phyloP scores from a whole-genome alignment of 2,113 vertebrate species.

The Burhinus bistriatus region DNA sequence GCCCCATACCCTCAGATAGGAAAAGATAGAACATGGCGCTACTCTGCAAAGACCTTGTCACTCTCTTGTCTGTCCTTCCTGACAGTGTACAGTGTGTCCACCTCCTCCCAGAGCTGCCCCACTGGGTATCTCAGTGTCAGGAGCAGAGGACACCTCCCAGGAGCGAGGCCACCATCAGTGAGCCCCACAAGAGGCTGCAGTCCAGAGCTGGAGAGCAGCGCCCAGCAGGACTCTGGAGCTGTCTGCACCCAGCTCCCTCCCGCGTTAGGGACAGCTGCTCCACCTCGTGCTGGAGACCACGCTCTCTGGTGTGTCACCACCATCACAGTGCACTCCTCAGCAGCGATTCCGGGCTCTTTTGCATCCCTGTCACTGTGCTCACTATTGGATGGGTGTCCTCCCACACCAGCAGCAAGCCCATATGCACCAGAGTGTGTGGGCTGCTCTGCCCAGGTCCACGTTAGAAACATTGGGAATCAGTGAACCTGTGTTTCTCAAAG shows the following conservation, averaged over 20 bases:
- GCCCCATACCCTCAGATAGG: not conserved
- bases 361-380: not conserved
- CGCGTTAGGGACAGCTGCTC: not conserved
- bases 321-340: accelerated
- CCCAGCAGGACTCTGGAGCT: not conserved
- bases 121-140: accelerated
- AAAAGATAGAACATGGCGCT: not conserved
- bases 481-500: not conserved
- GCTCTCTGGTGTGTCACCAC: not conserved
- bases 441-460: not conserved
- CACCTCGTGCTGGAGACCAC: not conserved
- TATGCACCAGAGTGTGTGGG: accelerated
- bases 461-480: not conserved
- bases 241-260: not conserved
- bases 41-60: not conserved
- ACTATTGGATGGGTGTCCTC: accelerated
- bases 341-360: not conserved
- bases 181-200: not conserved
- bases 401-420: accelerated
- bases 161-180: not conserved
- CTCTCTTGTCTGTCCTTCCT: accelerated
- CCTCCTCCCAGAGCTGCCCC: not conserved
- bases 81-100: accelerated
- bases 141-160: not conserved
- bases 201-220: not conserved